phyloP scores from a whole-genome alignment of 53 echinoderm and acorn worm species.

The Zoroaster sp. region DNA sequence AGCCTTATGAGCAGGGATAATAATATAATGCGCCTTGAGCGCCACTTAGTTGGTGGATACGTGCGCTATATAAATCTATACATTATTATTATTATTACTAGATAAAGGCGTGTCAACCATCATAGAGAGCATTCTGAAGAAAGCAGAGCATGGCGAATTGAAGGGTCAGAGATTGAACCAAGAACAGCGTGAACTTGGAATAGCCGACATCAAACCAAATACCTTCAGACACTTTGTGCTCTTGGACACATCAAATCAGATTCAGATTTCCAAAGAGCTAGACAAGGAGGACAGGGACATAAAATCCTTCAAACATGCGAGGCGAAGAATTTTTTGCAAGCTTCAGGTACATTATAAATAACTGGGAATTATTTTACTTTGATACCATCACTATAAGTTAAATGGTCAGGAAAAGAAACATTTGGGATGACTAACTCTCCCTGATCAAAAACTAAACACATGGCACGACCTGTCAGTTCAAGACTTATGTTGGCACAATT shows the following conservation, averaged over 20 bases:
- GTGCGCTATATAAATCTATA: no score
- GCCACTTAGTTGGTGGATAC: no score
- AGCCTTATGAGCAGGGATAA: no score
- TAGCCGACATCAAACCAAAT: background rate
- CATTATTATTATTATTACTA: no score
- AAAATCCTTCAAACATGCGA: background rate
- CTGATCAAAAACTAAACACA: no score
- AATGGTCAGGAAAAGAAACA: no score
- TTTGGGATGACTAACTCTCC: no score
- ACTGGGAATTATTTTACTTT: no score
- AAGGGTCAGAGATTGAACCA: background rate
- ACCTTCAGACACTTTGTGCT: slow-evolving; percentile 5
- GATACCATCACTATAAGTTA: no score
- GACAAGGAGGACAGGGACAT: background rate
- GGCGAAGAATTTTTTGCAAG: background rate
- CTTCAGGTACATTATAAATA: background rate
- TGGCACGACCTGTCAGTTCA: no score
- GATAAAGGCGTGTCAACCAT: background rate
- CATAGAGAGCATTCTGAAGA: background rate
- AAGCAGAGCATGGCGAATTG: background rate
- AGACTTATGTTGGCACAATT: no score
- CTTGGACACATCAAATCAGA: background rate
- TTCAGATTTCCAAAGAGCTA: background rate
- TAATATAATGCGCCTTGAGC: no score
- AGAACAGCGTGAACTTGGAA: background rate